A percentile compares a stretch with the other conserved stretches of the same genome.
phyloP scores from a whole-genome alignment of 2,113 vertebrate species.

The Poecilia latipinna region DNA sequence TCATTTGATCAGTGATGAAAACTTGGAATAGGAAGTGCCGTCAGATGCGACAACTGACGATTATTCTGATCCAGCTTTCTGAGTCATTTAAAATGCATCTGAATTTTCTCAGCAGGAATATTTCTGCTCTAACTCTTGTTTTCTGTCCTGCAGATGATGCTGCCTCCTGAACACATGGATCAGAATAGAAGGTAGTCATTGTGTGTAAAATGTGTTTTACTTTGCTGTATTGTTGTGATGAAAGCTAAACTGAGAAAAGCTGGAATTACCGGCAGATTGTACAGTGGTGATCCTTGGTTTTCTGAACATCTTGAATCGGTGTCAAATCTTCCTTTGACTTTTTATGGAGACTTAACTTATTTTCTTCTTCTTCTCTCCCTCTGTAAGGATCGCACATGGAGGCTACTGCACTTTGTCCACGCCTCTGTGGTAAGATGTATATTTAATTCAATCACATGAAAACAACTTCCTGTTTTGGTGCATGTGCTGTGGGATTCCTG shows the following conservation, averaged over 20 bases:
- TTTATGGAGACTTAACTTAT: no score
- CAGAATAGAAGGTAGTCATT: conserved; percentile 4
- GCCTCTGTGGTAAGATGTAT: conserved; percentile 1
- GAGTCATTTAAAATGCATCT: conserved; percentile 18
- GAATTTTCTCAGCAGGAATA: background rate
- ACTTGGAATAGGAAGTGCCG: conserved; percentile 91
- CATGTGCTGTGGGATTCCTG: background rate
- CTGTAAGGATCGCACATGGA: background rate
- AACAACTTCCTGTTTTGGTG: background rate
- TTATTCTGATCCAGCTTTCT: conserved; percentile 53
- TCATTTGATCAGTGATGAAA: conserved; percentile 81
- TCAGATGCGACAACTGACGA: conserved; percentile 93
- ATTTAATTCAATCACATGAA: background rate
- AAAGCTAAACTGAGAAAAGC: conserved; percentile 55
- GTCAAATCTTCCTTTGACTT: background rate
- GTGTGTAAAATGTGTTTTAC: accelerated
- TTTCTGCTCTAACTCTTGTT: background rate
- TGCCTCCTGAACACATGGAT: no score
- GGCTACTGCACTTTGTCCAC: background rate
- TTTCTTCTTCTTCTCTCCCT: background rate
- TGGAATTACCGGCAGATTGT: conserved; percentile 94
- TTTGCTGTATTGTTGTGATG: conserved; percentile 30
- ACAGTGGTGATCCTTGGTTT: conserved; percentile 87
- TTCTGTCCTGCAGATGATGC: background rate
- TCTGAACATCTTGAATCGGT: conserved; percentile 74